Evolutionary conservation across 2,888 invertebrate genomes (phyloP), one percentile per base, ranked within the genome.

Genomic region (Melitaea athalia): DNA sequence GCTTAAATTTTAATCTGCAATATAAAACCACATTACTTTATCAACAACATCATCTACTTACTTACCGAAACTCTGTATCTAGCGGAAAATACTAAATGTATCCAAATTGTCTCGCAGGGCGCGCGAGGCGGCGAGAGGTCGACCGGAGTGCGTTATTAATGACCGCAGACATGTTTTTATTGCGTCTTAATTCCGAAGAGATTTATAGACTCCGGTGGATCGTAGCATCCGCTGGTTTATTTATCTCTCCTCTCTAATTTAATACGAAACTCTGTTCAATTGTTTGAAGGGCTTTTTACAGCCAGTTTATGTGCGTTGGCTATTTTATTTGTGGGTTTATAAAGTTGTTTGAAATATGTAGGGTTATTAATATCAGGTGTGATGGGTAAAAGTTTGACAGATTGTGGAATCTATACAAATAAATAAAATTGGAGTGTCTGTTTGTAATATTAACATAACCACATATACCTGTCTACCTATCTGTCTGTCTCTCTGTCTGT

Each of bases 131-230:
- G 17, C 49, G 61, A 63, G 68, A 63, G 68, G 63, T 64, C 53
- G 53, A 53, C 60, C 53, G 47, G 64, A 68, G 60, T 60, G 61
- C 59, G 71, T 77, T 77, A 78, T 77, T 76, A 77, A 78, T 75
- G 78, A 75, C 65, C 66, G 59, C 72, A 76, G 74, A 68, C 70
- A 49, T 74, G 76, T 78, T 78, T 77, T 79, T 78, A 76, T 77
- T 77, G 74, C 78, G 72, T 73, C 75, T 74, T 76, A 72, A 76
- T 76, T 76, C 74, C 72, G 65, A 66, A 53, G 57, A 63, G 59
- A 63, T 59, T 64, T 67, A 61, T 67, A 67, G 61, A 49, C 47
- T 42, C 38, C n/a, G 53, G 10, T 55, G 24, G 53, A 61, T 67
- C 61, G 61, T 61, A 57, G 8, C 38, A 38, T 33, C 55, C n/a